Evolutionary conservation across 2,113 vertebrate species (phyloP), one percentile per base, ranked within the genome.

Genomic region (Brachirus orientalis): DNA sequence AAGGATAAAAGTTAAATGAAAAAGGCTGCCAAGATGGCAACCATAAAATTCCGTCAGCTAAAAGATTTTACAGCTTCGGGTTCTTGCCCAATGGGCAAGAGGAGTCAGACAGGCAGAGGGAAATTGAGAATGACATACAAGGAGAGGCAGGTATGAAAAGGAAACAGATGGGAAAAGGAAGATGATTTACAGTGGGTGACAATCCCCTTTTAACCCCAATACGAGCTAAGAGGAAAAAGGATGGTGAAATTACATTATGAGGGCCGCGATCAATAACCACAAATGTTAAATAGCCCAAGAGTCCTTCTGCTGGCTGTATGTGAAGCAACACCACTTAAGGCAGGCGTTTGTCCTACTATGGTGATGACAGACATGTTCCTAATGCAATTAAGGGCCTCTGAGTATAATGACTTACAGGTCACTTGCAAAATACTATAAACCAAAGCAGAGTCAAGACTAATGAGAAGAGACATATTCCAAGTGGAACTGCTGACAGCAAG

Each of bases 21-120:
- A 69, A 63, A 87, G 77, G 66, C 63, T 75, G 79, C 83, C 75
- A 86, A 89, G 84, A 82, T 76, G 78, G 78, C 78, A 82, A 79
- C 80, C 80, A 87, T 89, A 89, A 90, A 90, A 89, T 80, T 80
- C 68, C 84, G 89, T 88, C 81, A 88, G 83, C 72, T 82, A 82
- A 70, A 88, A 72, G 85, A 89, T 69, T 85, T 88, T 85, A 90
- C 75, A 75, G 83, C 85, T 83, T 33, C 58, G 47, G 86, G 82
- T 70, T 46, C 46, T 75, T 78, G 80, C 85, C 89, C 86, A 90
- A 63, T 60, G 50, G 74, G 68, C 62, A 83, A 44, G 37, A 55
- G 17, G 57, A 76, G 61, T 68, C 11, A 57, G 52, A 55, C 28
- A 55, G 52, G 38, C 43, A 45, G 18, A 63, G 50, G 19, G 44